These are phyloP conservation scores for Aspidoscelis tigris DNA, from an alignment of 2,113 vertebrate genomes.

Conservation along the genomic window DNA sequence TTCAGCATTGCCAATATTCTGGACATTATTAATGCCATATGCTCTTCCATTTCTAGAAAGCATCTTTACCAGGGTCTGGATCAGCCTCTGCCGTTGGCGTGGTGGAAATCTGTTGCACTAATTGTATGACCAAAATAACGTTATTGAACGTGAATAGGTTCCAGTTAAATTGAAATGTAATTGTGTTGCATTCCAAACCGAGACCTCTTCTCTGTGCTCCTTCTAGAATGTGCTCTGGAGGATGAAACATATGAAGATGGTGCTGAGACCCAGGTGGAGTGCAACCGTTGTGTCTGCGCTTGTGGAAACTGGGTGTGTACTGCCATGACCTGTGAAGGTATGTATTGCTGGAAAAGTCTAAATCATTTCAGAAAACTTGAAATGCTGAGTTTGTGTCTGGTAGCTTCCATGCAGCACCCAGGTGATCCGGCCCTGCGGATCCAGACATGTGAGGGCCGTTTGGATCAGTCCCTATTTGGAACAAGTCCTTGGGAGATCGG, in stretches of 20 bases:
- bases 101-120: not conserved
- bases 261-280: conserved; percentile 95
- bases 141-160: no score
- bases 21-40: not conserved
- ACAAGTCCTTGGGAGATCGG: no score
- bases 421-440: no score
- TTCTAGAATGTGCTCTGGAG: conserved; percentile 93
- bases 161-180: not conserved
- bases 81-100: not conserved
- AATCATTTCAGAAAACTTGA: not conserved
- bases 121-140: not conserved
- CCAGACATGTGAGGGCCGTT: no score
- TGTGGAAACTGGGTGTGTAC: conserved; percentile 99
- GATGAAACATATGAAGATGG: conserved; percentile 95
- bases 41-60: not conserved
- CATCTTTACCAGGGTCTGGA: not conserved
- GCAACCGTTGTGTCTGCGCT: conserved; percentile 96
- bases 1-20: not conserved
- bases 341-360: conserved; percentile 37
- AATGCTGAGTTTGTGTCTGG: no score
- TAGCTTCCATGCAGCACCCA: no score
- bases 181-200: not conserved
- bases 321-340: conserved; percentile 93
- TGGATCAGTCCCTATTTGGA: no score
- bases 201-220: conserved; percentile 28